Evolutionary conservation across 2,113 vertebrate species (phyloP).

Genomic region (Strix uralensis): DNA sequence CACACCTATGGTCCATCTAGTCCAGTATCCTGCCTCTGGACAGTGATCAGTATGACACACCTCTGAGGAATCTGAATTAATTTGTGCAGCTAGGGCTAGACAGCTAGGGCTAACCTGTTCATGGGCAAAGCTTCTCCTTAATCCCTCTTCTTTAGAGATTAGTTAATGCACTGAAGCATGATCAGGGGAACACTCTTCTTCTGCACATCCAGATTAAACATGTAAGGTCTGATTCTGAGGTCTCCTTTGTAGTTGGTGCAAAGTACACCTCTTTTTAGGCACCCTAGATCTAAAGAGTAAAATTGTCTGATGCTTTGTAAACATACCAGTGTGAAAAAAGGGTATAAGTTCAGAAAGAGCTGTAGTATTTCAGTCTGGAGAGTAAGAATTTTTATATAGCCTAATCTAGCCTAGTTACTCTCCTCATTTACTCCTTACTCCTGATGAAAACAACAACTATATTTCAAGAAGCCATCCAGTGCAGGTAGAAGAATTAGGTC

Average conservation of each 20-base stretch:
- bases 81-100: background rate
- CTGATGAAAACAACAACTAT: background rate
- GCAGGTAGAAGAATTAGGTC: background rate
- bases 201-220: background rate
- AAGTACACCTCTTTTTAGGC: background rate
- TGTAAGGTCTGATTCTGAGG: background rate
- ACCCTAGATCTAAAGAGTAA: background rate
- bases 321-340: background rate
- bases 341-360: background rate
- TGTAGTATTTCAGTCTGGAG: background rate
- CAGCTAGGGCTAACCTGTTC: background rate
- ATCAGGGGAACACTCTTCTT: background rate
- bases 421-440: background rate
- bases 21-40: background rate
- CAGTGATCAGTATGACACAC: background rate
- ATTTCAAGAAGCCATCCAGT: background rate
- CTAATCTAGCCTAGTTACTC: background rate
- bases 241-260: background rate
- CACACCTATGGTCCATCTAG: background rate
- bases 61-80: background rate
- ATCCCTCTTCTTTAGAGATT: slow-evolving; percentile 43
- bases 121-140: slow-evolving; percentile 11
- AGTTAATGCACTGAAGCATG: slow-evolving; percentile 29
- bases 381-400: background rate
- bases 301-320: background rate